A percentile compares a stretch with the other conserved stretches of the same genome.
phyloP scores from a whole-genome alignment of 1,140 invertebrate genomes.

The Drosophila chauvacae region DNA sequence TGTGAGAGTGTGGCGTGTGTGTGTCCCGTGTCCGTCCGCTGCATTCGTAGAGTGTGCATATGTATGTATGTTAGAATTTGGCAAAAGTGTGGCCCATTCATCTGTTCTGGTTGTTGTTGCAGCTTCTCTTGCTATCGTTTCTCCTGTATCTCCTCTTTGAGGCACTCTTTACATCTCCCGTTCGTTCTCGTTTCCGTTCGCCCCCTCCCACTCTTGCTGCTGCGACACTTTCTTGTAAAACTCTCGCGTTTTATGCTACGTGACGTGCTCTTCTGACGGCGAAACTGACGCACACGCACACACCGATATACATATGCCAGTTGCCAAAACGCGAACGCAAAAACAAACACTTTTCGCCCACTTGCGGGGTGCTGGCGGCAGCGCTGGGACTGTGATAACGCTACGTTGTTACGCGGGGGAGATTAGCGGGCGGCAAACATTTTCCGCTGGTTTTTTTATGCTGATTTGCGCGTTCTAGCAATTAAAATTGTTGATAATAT shows the following conservation, averaged over 20 bases:
- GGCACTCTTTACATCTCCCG: slow-evolving; percentile 50
- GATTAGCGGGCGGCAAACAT: slow-evolving; percentile 58
- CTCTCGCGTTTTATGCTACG: slow-evolving; percentile 68
- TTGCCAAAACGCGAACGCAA: slow-evolving; percentile 35
- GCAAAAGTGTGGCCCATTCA: slow-evolving; percentile 66
- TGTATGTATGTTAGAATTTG: slow-evolving; percentile 60
- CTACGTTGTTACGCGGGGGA: slow-evolving; percentile 8
- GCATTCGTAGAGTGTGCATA: slow-evolving; percentile 32
- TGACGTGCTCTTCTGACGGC: slow-evolving; percentile 49
- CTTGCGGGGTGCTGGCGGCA: slow-evolving; percentile 6
- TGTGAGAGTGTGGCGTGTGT: slow-evolving; percentile 36
- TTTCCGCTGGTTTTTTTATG: slow-evolving; percentile 40
- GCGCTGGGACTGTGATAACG: slow-evolving; percentile 29
- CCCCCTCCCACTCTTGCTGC: slow-evolving; percentile 25
- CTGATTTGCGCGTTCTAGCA: slow-evolving; percentile 60
- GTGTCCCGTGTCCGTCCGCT: slow-evolving; percentile 26
- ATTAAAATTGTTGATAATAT: no score
- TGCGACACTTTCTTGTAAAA: slow-evolving; percentile 31
- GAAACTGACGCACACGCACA: slow-evolving; percentile 52
- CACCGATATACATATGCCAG: slow-evolving; percentile 37
- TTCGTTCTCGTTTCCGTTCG: slow-evolving; percentile 13
- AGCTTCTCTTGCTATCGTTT: slow-evolving; percentile 48
- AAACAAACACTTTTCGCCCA: slow-evolving; percentile 41
- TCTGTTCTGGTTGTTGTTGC: slow-evolving; percentile 46
- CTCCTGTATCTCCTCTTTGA: slow-evolving; percentile 31